phyloP scores from a whole-genome alignment of 1,140 invertebrate species.

The Drosophila suzukii region DNA sequence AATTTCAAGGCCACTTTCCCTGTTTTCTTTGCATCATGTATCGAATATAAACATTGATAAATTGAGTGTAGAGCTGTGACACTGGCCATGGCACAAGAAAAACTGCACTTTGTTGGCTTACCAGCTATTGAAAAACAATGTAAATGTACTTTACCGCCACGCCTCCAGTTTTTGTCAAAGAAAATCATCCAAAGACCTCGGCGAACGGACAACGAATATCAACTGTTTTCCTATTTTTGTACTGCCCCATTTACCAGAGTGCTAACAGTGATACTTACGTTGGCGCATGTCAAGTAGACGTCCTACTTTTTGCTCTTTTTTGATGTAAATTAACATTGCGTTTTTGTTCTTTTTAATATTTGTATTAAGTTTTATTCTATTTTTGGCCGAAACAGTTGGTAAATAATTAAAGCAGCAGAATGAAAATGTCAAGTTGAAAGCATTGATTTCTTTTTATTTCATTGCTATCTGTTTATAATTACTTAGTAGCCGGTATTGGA shows the following conservation, averaged over 20 bases:
- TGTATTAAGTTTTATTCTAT: neutral
- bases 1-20: conserved; percentile 1
- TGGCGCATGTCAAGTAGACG: conserved; percentile 10
- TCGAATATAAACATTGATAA: neutral
- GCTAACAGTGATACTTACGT: conserved; percentile 2
- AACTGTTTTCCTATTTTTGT: conserved; percentile 5
- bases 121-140: conserved; percentile 10
- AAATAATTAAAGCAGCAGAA: too few relatives aligned
- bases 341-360: neutral
- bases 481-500: too few relatives aligned
- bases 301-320: neutral
- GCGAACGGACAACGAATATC: neutral
- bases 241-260: neutral
- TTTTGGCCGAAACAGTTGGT: too few relatives aligned
- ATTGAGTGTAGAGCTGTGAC: neutral
- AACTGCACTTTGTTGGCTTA: conserved; percentile 23
- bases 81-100: conserved; percentile 3
- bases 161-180: neutral
- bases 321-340: conserved; percentile 1
- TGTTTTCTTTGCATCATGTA: neutral
- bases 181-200: neutral
- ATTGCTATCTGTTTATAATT: too few relatives aligned
- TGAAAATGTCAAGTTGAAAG: too few relatives aligned
- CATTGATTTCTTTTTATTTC: too few relatives aligned
- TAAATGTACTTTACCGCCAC: conserved; percentile 3